Evolutionary conservation across 2,888 invertebrate genomes (phyloP), one percentile per base, ranked within the genome.

Genomic region (Drosophila helvetica): DNA sequence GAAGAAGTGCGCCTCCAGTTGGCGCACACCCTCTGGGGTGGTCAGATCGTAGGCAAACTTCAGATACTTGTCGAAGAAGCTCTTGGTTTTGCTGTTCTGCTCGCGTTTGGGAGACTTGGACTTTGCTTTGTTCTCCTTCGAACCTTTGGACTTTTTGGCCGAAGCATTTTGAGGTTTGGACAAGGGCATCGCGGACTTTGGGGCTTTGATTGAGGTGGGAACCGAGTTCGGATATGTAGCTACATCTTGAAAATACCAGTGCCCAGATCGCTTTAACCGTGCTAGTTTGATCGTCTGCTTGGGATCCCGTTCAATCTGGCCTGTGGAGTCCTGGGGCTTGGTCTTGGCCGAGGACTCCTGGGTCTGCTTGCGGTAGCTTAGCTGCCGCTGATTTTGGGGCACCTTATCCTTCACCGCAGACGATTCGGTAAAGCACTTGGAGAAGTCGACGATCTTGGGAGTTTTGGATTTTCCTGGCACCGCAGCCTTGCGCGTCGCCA

Each of bases 1-100:
- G 67, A 86, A 86, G 67, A 86, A 86, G 10, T 88, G 87, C 1
- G 68, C 80, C 42, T 86, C 85, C 51, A 86, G 58, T n/a, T 87
- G 54, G 0, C 74, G 75, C 0, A 88, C 74, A 12, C 86, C 85
- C 0, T 74, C 78, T 5, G 82, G 79, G n/a, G 74, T 87, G 25
- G 67, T 82, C 33, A 86, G 69, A 60, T 86, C 85, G 33, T 71
- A 88, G 18, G 85, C 85, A 7, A 79, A 80, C 45, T 85, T 85
- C 0, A 86, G 61, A 61, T 86, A 88, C 12, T 87, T 87, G 59
- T 86, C 85, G 18, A 88, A 86, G 27, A 78, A 86, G 10, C 43
- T 51, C 50, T 84, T 84, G 15, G 74, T 69, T 17, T 67, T 70
- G 15, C 67, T 73, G 38, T 43, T 60, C 19, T 71, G 75, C 1